A percentile compares a stretch with the other conserved stretches of the same genome.
Conservation (phyloP, 2,888 invertebrate species). For the Miltochrista miniata region DNA sequence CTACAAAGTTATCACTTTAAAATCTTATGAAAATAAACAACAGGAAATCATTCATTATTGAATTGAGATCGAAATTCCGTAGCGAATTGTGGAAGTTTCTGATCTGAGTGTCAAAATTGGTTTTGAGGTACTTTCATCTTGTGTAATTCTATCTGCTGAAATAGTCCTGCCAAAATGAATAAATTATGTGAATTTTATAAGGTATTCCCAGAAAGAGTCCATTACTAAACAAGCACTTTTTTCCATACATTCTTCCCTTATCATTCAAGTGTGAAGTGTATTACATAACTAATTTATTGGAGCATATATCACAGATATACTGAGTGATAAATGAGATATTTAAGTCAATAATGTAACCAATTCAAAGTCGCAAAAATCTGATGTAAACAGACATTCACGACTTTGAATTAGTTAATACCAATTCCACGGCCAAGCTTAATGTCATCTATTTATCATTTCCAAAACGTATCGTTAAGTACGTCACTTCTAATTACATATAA, state of each 20-base stretch:
- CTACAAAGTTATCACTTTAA: neutral
- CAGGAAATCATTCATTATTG: neutral
- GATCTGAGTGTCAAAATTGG: too few relatives aligned
- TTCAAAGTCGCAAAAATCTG: neutral
- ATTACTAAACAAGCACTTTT: too few relatives aligned
- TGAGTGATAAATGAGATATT: neutral
- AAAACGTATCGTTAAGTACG: conserved; percentile 21
- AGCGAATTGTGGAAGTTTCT: neutral
- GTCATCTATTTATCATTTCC: conserved; percentile 24
- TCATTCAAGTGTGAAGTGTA: too few relatives aligned
- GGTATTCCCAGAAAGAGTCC: too few relatives aligned
- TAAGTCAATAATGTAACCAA: neutral
- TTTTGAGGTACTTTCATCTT: too few relatives aligned
- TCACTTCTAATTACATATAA: conserved; percentile 29
- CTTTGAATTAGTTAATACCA: neutral
- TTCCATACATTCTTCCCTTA: too few relatives aligned
- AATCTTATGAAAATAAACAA: neutral
- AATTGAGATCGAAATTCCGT: neutral
- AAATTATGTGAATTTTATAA: too few relatives aligned
- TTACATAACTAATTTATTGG: too few relatives aligned
- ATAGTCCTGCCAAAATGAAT: too few relatives aligned
- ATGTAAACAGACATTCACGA: too few relatives aligned
- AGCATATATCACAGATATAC: too few relatives aligned
- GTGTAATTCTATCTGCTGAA: too few relatives aligned
- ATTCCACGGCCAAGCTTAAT: conserved; percentile 28